Percentiles rank a stretch among this genome's conserved stretches.
Conservation (phyloP, 2,797 vertebrate species). For the Micrastur ruficollis region DNA sequence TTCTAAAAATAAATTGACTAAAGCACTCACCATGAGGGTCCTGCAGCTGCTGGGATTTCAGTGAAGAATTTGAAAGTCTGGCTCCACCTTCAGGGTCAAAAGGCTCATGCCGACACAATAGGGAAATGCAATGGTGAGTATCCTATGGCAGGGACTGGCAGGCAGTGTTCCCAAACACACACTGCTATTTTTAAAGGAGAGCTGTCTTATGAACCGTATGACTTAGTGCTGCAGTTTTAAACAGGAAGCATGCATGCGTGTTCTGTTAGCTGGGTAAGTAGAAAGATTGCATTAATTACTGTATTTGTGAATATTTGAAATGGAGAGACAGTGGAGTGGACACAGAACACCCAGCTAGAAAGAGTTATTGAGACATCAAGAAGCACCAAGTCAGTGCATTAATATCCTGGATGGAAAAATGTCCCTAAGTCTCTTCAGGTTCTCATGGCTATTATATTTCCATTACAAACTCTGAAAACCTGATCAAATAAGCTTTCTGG, state of each 20-base stretch:
- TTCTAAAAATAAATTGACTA: not conserved
- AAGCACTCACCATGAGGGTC: not conserved
- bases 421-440: not conserved
- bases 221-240: not conserved
- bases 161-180: constrained; percentile 4
- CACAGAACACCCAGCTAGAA: not conserved
- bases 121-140: not conserved
- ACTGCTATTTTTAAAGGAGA: constrained; percentile 26
- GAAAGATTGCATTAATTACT: not conserved
- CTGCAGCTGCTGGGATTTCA: constrained; percentile 36
- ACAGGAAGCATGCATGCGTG: not conserved
- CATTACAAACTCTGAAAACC: not conserved
- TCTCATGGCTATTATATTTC: not conserved
- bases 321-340: not conserved
- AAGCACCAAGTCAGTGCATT: not conserved
- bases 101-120: constrained; percentile 14
- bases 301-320: not conserved
- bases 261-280: not conserved
- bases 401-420: not conserved
- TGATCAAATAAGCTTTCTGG: not conserved
- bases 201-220: not conserved
- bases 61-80: constrained; percentile 15
- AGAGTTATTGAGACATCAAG: not conserved
- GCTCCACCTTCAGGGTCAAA: constrained; percentile 14
- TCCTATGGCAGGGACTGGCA: not conserved